These are phyloP conservation scores for Pygoscelis antarcticus DNA, from an alignment of 2,113 vertebrate genomes.

Conservation along the genomic window DNA sequence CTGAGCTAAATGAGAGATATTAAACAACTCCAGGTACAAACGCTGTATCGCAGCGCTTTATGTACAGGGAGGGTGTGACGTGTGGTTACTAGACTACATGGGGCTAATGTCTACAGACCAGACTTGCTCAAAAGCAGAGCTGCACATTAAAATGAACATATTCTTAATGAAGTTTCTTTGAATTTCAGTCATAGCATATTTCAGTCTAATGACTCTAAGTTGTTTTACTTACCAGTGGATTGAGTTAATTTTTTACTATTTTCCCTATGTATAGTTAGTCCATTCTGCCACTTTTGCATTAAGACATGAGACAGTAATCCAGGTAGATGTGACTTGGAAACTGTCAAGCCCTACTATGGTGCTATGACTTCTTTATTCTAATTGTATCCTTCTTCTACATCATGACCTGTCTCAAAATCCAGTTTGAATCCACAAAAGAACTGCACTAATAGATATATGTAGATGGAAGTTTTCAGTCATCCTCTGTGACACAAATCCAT, in stretches of 20 bases:
- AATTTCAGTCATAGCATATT: background rate
- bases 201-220: background rate
- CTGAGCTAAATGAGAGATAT: constrained; percentile 53
- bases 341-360: background rate
- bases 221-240: background rate
- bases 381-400: background rate
- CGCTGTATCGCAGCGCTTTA: background rate
- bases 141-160: background rate
- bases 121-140: background rate
- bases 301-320: background rate
- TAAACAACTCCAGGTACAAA: background rate
- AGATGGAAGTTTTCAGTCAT: background rate
- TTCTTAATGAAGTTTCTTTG: background rate
- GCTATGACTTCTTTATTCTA: background rate
- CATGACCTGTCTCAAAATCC: background rate
- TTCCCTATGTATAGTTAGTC: background rate
- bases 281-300: background rate
- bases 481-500: background rate
- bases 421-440: background rate
- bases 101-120: background rate
- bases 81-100: background rate
- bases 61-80: background rate
- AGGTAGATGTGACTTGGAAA: background rate
- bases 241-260: background rate
- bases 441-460: background rate